Base-by-base conservation (phyloP, 2,113 vertebrate species). In the Brachyhypopomus gauderio region DNA sequence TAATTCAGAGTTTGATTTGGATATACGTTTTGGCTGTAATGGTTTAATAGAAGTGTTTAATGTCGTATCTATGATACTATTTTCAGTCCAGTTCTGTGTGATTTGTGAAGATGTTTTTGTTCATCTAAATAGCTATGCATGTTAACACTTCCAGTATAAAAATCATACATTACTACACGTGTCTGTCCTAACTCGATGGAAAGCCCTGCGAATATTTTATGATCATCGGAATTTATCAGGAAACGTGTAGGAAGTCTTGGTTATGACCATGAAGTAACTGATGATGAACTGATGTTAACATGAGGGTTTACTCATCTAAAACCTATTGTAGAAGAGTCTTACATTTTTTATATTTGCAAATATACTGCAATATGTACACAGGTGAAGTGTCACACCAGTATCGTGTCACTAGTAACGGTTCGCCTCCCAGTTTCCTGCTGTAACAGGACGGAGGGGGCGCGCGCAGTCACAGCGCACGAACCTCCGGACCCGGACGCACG, bases 51-150 rank as follows among this genome's bases (percentile, higher is more conserved):
- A 86, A 66, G 84, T 91, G 88, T 89, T 81, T 60, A 81, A 83
- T 55, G 34, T 71, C 45, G 41, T 72, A 17, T 72, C 70, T 25
- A 12, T 55, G 22, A 55, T 72, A 78, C 84, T 88, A 34, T 86
- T 91, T 88, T 66, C 86, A 92, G 89, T 92, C 92, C 89, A 93
- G 85, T 66, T 72, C 75, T 90, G 85, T 87, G 75, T 85, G 85
- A 89, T 86, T 87, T 88, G 64, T 84, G 83, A 79, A 77, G 82
- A 23, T 22, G 4, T 22, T 22, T 67, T 67, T 27, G 14, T 52
- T 72, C 52, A 16, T 25, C 55, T 72, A 22, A 72, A 19, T 17
- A 52, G 17, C 14, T 36, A 14, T 30, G 17, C 58, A 60, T 67
- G 16, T 67, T 67, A 36, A 36, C 19, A 67, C 30, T 67, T 67